Base-by-base conservation (phyloP, 2,113 vertebrate genomes). In the Psephotus haematonotus region DNA sequence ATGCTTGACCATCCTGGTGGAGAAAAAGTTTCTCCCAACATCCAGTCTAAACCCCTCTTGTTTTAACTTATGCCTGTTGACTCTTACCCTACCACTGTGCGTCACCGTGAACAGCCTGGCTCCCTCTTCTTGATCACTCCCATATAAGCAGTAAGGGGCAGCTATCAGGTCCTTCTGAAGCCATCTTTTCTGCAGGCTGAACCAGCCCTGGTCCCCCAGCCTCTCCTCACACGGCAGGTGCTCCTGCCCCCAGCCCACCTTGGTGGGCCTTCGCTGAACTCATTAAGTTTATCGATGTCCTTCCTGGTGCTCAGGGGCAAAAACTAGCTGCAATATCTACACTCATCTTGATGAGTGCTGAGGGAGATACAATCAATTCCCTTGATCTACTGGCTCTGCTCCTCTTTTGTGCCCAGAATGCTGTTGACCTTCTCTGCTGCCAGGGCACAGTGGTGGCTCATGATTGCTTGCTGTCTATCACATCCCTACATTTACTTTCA, bases 401-500 rank as follows among this genome's bases (percentile, higher is more conserved):
- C 10, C 18, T 37, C 23, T 62, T n/a, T 29, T 47, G 74, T 88
- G n/a, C 13, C 10, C 27, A 65, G 49, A 29, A 55, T 39, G 15
- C 75, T 69, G 29, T 27, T 2, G 7, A 24, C 44, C 22, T 27
- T 50, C 63, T 82, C 72, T 74, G 72, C 41, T 83, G 44, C 59
- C 63, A 49, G 28, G 44, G 37, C 20, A 47, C 14, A 41, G 35
- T 0, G 1, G 12, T 65, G 47, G 67, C 31, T 90, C 33, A 13
- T 6, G 24, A 31, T 44, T 88, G 24, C 44, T 49, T 72, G 37
- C 57, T 81, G 35, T 39, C 37, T 82, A 13, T 64, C 53, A 47
- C 11, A 72, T 35, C 35, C 43, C 29, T 31, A 9, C 0, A 0
- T 18, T 69, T 37, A 29, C n/a, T 49, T 83, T 55, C 7, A 6